Percentiles rank a stretch among this genome's conserved stretches.
These are phyloP conservation scores for Acleris cristana DNA, from an alignment of 2,888 invertebrate genomes.

Conservation along the genomic window DNA sequence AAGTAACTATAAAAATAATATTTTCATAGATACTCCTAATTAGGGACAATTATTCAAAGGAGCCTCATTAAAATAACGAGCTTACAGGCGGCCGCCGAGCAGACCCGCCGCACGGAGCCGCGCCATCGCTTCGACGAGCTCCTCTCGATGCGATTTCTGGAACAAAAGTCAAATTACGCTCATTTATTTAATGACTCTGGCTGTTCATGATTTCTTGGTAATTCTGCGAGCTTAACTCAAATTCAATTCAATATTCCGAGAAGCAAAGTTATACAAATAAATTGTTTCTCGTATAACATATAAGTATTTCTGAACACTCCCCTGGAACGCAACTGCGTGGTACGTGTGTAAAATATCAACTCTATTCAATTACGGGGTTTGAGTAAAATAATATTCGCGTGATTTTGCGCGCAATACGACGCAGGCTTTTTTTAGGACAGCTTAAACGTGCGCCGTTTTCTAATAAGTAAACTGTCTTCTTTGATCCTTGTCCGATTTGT, in stretches of 20 bases:
- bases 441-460: too few species aligned
- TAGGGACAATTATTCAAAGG: too few species aligned
- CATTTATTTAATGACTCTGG: slow-evolving; percentile 8
- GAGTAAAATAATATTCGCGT: neutral
- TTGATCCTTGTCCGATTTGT: too few species aligned
- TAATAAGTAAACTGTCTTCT: too few species aligned
- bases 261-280: neutral
- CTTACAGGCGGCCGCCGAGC: slow-evolving; percentile 71
- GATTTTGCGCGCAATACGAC: too few species aligned
- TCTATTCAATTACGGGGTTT: neutral
- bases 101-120: slow-evolving; percentile 67
- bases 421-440: too few species aligned
- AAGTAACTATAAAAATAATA: too few species aligned
- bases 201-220: slow-evolving; percentile 8
- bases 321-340: too few species aligned
- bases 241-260: slow-evolving; percentile 1
- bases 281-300: too few species aligned
- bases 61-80: slow-evolving; percentile 12
- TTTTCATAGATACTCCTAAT: too few species aligned
- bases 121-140: slow-evolving; percentile 77
- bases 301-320: too few species aligned
- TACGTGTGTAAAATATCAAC: neutral
- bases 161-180: slow-evolving; percentile 45
- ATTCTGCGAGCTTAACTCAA: neutral
- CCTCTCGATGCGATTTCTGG: slow-evolving; percentile 74